These are phyloP conservation scores for Coregonus clupeaformis DNA, from an alignment of 2,113 vertebrate genomes.

Conservation along the genomic window DNA sequence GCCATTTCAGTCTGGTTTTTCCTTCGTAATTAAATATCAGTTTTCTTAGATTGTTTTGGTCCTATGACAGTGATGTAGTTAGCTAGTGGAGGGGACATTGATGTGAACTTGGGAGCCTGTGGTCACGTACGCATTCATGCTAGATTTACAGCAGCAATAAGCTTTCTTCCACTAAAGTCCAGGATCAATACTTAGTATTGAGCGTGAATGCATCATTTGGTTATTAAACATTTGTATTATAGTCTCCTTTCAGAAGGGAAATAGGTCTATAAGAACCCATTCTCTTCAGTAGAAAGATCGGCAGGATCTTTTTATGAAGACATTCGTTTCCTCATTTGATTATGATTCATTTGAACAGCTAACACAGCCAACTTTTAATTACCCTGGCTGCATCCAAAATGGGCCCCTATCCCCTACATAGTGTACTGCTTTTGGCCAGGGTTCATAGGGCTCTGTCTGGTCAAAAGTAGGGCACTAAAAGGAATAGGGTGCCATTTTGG, in stretches of 20 bases:
- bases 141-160: slow-evolving; percentile 51
- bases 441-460: too few relatives aligned
- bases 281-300: not conserved
- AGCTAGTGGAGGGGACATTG: slow-evolving; percentile 19
- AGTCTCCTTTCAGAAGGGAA: slow-evolving; percentile 24
- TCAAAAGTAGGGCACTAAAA: too few relatives aligned
- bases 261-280: not conserved
- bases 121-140: not conserved
- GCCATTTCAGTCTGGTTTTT: not conserved
- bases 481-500: too few relatives aligned
- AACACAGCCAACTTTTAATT: not conserved
- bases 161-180: not conserved
- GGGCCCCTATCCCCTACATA: too few relatives aligned
- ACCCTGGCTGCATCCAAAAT: too few relatives aligned
- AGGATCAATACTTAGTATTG: slow-evolving; percentile 38
- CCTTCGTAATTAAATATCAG: slow-evolving; percentile 1
- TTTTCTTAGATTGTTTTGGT: not conserved
- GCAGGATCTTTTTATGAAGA: not conserved
- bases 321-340: not conserved
- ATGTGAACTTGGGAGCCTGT: slow-evolving; percentile 17
- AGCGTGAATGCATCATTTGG: slow-evolving; percentile 29
- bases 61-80: slow-evolving; percentile 22
- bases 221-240: slow-evolving; percentile 38
- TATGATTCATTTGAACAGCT: not conserved
- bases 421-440: too few relatives aligned